phyloP scores from a whole-genome alignment of 2,113 vertebrate genomes.

The Cervus canadensis region DNA sequence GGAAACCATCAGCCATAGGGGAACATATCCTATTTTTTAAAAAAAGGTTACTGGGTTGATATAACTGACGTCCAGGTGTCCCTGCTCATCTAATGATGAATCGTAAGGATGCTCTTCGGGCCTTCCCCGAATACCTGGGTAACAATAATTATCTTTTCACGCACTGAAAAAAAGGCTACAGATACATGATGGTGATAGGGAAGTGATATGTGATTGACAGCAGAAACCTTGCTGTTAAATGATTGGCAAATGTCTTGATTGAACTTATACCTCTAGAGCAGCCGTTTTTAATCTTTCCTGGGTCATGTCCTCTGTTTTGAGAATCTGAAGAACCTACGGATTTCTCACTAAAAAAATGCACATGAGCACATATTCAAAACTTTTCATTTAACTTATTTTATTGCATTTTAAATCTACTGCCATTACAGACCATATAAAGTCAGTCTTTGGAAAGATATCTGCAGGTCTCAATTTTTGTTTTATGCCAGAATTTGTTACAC shows the following conservation, averaged over 20 bases:
- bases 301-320: background rate
- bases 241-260: background rate
- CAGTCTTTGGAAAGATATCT: background rate
- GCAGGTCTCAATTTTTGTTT: background rate
- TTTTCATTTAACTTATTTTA: background rate
- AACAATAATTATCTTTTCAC: background rate
- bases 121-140: background rate
- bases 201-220: background rate
- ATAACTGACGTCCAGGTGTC: background rate
- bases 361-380: background rate
- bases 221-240: background rate
- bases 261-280: background rate
- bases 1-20: background rate
- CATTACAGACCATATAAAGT: background rate
- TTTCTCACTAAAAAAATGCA: background rate
- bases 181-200: background rate
- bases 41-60: background rate
- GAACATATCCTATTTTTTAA: background rate
- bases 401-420: background rate
- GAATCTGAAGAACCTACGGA: background rate
- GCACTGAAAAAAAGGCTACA: background rate
- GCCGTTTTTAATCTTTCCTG: background rate
- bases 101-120: background rate
- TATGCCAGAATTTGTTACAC: background rate
- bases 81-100: background rate